Conservation (phyloP, 2,113 vertebrate genomes). For the Chiloscyllium plagiosum region DNA sequence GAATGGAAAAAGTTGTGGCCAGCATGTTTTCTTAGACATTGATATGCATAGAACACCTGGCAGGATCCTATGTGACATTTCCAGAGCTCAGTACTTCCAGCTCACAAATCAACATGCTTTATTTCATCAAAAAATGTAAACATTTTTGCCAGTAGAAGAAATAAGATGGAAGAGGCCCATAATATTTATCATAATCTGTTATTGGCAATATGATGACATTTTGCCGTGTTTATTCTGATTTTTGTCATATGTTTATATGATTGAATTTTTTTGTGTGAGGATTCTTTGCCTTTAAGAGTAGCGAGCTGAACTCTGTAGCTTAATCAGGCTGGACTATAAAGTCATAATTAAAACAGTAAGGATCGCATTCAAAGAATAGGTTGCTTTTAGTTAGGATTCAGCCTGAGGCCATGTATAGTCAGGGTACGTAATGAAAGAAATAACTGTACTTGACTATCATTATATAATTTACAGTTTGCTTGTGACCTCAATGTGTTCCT, state of each 20-base stretch:
- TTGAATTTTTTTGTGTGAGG: background rate
- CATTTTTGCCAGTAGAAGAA: background rate
- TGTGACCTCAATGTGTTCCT: background rate
- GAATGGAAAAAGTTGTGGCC: background rate
- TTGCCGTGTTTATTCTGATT: background rate
- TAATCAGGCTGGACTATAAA: background rate
- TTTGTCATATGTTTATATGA: background rate
- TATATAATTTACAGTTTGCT: background rate
- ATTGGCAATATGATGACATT: background rate
- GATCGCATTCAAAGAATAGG: background rate
- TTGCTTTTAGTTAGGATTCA: background rate
- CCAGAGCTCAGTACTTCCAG: background rate
- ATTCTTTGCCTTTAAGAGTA: background rate
- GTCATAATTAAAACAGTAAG: background rate
- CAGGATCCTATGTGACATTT: background rate
- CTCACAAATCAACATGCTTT: background rate
- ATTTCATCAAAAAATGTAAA: background rate
- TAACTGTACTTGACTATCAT: background rate
- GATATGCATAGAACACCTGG: too few species aligned
- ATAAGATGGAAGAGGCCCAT: background rate
- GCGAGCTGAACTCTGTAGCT: background rate
- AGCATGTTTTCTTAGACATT: too few species aligned
- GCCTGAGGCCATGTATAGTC: background rate
- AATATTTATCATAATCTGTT: background rate
- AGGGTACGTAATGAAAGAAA: background rate